A percentile compares a stretch with the other conserved stretches of the same genome.
phyloP scores from a whole-genome alignment of 2,888 invertebrate genomes.

The Tetramorium bicarinatum region DNA sequence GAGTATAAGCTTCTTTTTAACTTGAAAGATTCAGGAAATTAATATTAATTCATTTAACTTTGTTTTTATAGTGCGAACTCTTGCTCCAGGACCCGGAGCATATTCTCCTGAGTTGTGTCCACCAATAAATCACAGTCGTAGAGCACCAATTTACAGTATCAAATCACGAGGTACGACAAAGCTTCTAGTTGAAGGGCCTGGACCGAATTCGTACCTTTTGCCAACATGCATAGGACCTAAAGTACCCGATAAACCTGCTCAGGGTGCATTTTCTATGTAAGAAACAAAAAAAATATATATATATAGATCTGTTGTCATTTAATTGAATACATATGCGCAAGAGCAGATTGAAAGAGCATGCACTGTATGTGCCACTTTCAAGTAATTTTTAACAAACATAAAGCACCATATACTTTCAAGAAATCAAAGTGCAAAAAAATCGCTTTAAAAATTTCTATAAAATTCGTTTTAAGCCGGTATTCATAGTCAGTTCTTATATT shows the following conservation, averaged over 20 bases:
- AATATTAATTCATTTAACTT: slow-evolving; percentile 10
- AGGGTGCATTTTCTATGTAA: slow-evolving; percentile 88
- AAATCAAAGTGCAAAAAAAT: no score
- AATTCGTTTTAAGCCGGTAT: no score
- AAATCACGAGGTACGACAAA: slow-evolving; percentile 85
- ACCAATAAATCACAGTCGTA: slow-evolving; percentile 86
- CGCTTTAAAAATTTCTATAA: no score
- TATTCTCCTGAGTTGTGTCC: slow-evolving; percentile 89
- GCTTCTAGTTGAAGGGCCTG: slow-evolving; percentile 86
- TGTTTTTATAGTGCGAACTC: slow-evolving; percentile 63
- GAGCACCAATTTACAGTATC: slow-evolving; percentile 89
- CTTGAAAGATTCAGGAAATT: background rate
- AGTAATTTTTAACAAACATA: no score
- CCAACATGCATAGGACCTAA: slow-evolving; percentile 87
- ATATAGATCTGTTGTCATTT: background rate
- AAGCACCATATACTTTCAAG: no score
- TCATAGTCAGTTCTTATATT: no score
- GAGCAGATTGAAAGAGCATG: no score
- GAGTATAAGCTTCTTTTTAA: background rate
- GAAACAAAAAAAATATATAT: slow-evolving; percentile 48
- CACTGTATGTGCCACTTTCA: no score
- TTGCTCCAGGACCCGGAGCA: slow-evolving; percentile 89
- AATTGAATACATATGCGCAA: no score
- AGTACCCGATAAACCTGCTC: slow-evolving; percentile 87
- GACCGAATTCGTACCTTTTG: slow-evolving; percentile 89